phyloP scores from a whole-genome alignment of 2,888 invertebrate species.

The Tetrapedia diversipes region DNA sequence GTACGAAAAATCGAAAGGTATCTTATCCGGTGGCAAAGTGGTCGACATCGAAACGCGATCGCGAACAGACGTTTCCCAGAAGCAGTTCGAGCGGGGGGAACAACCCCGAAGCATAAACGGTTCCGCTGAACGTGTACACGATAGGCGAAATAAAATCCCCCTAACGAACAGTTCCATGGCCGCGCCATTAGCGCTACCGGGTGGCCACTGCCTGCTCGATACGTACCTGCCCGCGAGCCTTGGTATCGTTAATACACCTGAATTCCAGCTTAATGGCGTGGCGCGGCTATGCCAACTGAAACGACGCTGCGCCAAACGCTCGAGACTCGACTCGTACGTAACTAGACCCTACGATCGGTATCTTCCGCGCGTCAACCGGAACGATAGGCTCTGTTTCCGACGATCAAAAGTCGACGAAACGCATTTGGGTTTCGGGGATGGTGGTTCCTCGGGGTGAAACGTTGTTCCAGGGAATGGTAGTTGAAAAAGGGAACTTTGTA shows the following conservation, averaged over 20 bases:
- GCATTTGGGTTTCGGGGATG: too few species aligned
- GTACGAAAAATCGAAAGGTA: not conserved
- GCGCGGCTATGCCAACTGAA: constrained; percentile 28
- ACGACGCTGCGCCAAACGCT: constrained; percentile 29
- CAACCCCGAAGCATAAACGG: constrained; percentile 23
- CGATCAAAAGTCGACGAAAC: too few species aligned
- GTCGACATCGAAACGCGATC: constrained; percentile 58
- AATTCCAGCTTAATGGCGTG: constrained; percentile 72
- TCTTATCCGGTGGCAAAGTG: constrained; percentile 40
- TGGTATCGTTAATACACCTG: constrained; percentile 69
- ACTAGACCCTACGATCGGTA: constrained; percentile 59
- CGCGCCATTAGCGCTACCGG: constrained; percentile 67
- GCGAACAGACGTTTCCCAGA: constrained; percentile 36
- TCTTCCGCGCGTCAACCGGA: constrained; percentile 59
- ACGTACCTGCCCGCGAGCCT: constrained; percentile 41
- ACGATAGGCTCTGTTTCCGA: constrained; percentile 31
- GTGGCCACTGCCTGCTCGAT: constrained; percentile 61
- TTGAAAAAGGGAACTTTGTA: too few species aligned
- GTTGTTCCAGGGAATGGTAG: too few species aligned
- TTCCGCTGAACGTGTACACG: constrained; percentile 18
- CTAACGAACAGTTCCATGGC: constrained; percentile 61
- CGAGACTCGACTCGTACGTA: constrained; percentile 37
- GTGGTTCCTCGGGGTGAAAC: too few species aligned
- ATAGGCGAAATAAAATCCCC: constrained; percentile 65
- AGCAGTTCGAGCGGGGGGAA: not conserved